phyloP scores from a whole-genome alignment of 2,113 vertebrate species.

The Pontoporia blainvillei region DNA sequence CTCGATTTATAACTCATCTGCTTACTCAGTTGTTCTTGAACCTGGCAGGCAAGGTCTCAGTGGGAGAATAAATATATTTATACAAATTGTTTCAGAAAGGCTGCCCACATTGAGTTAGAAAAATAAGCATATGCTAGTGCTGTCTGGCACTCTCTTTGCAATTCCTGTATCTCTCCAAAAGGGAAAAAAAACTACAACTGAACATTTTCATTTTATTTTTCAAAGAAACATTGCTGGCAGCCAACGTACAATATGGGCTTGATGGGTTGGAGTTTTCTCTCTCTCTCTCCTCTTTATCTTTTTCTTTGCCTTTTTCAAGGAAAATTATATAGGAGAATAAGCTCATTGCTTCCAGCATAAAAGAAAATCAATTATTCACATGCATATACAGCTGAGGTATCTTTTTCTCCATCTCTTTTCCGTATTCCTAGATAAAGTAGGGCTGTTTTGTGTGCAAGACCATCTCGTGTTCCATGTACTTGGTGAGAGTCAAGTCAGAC shows the following conservation, averaged over 20 bases:
- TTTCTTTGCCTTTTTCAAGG: constrained; percentile 52
- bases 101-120: constrained; percentile 81
- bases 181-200: constrained; percentile 45
- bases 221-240: constrained; percentile 77
- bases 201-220: constrained; percentile 81
- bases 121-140: constrained; percentile 85
- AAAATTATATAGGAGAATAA: not conserved
- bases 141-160: constrained; percentile 84
- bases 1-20: constrained; percentile 68
- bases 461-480: not conserved
- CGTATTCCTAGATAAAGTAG: not conserved
- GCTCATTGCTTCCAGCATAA: not conserved
- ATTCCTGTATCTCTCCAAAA: constrained; percentile 78
- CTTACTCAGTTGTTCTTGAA: constrained; percentile 75
- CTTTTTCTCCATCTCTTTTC: not conserved
- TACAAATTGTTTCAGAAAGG: constrained; percentile 75
- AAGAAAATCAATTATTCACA: constrained; percentile 12
- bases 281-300: not conserved
- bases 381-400: not conserved
- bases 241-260: constrained; percentile 70
- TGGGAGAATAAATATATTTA: constrained; percentile 76
- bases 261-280: not conserved
- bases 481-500: not conserved
- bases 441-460: not conserved
- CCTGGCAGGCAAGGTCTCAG: constrained; percentile 59